Percentiles rank a stretch among this genome's conserved stretches.
phyloP scores from a whole-genome alignment of 2,888 invertebrate species.

The Microctonus brassicae region DNA sequence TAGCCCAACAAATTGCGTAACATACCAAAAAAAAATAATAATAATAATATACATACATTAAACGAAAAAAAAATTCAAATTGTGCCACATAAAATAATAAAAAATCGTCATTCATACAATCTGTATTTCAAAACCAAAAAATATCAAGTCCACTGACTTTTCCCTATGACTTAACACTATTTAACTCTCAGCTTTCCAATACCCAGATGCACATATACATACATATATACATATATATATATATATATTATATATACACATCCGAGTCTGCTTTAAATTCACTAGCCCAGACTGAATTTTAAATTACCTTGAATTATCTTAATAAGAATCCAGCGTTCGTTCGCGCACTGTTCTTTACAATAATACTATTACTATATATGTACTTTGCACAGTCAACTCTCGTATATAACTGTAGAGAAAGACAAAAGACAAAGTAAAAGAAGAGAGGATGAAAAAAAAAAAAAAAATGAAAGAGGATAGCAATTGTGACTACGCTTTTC shows the following conservation, averaged over 20 bases:
- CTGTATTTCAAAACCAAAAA: too few relatives aligned
- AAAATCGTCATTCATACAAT: not conserved
- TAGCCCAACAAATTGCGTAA: not conserved
- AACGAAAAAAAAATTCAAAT: too few relatives aligned
- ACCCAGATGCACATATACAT: too few relatives aligned
- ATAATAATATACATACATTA: not conserved
- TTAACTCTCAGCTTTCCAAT: too few relatives aligned
- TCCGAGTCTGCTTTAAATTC: constrained; percentile 51
- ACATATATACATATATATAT: too few relatives aligned
- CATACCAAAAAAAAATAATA: not conserved
- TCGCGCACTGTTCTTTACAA: constrained; percentile 28
- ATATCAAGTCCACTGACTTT: too few relatives aligned
- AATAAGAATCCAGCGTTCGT: constrained; percentile 56
- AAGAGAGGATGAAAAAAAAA: not conserved
- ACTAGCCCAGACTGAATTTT: constrained; percentile 56
- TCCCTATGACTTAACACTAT: too few relatives aligned
- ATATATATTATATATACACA: not conserved
- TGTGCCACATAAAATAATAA: constrained; percentile 8
- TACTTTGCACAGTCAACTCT: not conserved
- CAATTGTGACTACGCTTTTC: constrained; percentile 41
- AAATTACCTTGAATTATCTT: constrained; percentile 60
- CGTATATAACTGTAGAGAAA: not conserved
- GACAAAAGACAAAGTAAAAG: not conserved
- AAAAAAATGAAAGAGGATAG: not conserved
- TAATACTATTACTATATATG: not conserved